A percentile compares a stretch with the other conserved stretches of the same genome.
These are phyloP conservation scores for Anagyrus pseudococci DNA, from an alignment of 2,888 invertebrate genomes.

Conservation along the genomic window DNA sequence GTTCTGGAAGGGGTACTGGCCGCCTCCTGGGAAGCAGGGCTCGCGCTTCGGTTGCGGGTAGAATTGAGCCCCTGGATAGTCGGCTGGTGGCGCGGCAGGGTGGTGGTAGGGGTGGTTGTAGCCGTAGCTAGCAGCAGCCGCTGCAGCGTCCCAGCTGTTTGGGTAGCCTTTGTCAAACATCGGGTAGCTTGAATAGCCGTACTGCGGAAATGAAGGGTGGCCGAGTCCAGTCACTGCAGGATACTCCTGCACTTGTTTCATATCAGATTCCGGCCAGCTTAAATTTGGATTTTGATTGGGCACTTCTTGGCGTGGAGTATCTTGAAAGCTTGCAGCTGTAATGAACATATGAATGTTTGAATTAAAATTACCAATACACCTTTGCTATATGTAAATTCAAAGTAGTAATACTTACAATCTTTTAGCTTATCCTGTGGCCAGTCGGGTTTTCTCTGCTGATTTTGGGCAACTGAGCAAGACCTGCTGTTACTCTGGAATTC, in stretches of 20 bases:
- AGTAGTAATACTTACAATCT: conserved; percentile 43
- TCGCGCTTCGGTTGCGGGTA: conserved; percentile 65
- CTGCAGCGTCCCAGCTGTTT: conserved; percentile 50
- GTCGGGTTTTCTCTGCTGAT: conserved; percentile 46
- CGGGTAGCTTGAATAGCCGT: conserved; percentile 66
- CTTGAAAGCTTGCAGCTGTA: conserved; percentile 30
- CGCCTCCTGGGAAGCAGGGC: conserved; percentile 49
- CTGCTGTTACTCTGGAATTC: conserved; percentile 42
- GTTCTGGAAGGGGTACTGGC: conserved; percentile 57
- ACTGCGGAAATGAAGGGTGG: conserved; percentile 52
- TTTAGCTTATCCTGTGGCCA: conserved; percentile 52
- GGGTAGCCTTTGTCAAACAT: conserved; percentile 64
- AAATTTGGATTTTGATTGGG: conserved; percentile 46
- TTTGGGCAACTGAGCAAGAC: conserved; percentile 37
- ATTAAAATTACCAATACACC: background rate
- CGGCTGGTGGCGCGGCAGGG: conserved; percentile 67
- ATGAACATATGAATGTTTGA: too few species aligned
- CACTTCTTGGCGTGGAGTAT: conserved; percentile 43
- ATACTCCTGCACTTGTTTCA: conserved; percentile 57
- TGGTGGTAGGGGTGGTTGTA: conserved; percentile 23
- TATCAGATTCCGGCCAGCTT: conserved; percentile 53
- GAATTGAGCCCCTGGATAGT: conserved; percentile 64
- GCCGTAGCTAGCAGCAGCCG: background rate
- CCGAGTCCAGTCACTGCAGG: conserved; percentile 51
- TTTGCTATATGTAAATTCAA: background rate